Percentiles rank a stretch among this genome's conserved stretches.
phyloP scores from a whole-genome alignment of 2,888 invertebrate species.

The Cephus runcator region DNA sequence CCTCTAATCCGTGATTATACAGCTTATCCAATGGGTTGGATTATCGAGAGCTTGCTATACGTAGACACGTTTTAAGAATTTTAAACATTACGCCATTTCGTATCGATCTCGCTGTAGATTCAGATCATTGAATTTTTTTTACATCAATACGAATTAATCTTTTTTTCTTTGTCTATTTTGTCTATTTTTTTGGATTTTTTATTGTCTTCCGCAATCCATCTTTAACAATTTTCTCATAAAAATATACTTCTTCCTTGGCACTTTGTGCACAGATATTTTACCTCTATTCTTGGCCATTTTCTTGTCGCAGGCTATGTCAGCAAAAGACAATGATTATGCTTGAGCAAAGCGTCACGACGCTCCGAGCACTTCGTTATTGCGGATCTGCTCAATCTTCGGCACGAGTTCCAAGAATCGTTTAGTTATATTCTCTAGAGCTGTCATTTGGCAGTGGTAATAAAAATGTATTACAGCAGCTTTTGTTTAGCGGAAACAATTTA shows the following conservation, averaged over 20 bases:
- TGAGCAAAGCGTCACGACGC: background rate
- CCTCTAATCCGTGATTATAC: background rate
- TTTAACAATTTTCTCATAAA: background rate
- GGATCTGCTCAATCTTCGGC: background rate
- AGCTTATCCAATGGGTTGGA: background rate
- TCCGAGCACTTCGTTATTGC: background rate
- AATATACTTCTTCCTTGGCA: background rate
- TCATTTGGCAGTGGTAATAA: background rate
- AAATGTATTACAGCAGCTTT: background rate
- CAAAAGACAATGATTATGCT: background rate
- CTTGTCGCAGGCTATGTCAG: background rate
- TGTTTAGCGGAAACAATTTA: background rate
- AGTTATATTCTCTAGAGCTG: background rate
- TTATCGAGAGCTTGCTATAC: background rate
- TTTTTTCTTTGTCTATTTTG: background rate
- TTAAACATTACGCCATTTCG: background rate
- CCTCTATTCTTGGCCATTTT: background rate
- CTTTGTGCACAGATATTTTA: background rate
- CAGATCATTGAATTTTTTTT: too few relatives aligned
- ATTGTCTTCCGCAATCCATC: background rate
- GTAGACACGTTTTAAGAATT: background rate
- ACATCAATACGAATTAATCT: too few relatives aligned
- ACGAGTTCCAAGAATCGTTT: background rate
- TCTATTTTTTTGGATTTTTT: background rate
- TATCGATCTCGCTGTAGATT: background rate